A percentile compares a stretch with the other conserved stretches of the same genome.
Conservation (phyloP, 1,140 invertebrate genomes). For the Pomacea maculata region DNA sequence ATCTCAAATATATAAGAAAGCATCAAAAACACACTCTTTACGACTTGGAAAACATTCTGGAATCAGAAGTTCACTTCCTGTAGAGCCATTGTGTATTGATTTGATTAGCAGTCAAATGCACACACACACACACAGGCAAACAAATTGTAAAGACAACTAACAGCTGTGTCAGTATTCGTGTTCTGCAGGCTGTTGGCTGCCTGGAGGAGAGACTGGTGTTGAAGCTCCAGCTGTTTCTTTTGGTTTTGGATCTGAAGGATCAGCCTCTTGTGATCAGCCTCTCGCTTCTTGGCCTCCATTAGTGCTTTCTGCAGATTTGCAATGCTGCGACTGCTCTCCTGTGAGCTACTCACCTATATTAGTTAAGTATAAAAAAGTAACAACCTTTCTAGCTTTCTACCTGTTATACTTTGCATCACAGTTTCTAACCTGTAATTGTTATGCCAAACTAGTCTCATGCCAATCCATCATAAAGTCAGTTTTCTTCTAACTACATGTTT, state of each 20-base stretch:
- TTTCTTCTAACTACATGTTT: too few relatives aligned
- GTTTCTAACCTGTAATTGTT: not conserved
- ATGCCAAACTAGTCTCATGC: too few relatives aligned
- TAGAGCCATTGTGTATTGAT: not conserved
- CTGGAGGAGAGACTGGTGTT: constrained; percentile 34
- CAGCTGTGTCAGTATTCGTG: constrained; percentile 18
- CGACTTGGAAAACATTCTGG: not conserved
- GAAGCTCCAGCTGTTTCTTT: constrained; percentile 36
- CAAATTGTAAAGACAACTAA: constrained; percentile 20
- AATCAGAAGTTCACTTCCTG: not conserved
- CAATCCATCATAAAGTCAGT: too few relatives aligned
- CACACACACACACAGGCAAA: not conserved
- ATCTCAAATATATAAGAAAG: not conserved
- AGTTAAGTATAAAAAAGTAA: not conserved
- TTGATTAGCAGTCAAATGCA: not conserved
- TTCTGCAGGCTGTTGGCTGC: constrained; percentile 32
- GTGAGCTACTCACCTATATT: constrained; percentile 28
- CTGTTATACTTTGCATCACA: not conserved
- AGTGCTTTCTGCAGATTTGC: constrained; percentile 32
- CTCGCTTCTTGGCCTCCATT: constrained; percentile 35
- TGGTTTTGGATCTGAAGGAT: constrained; percentile 47
- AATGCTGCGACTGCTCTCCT: constrained; percentile 18
- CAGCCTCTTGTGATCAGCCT: constrained; percentile 49
- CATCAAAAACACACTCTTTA: not conserved
- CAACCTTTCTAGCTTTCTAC: not conserved